Evolutionary conservation across 2,113 vertebrate species (phyloP), one percentile per base, ranked within the genome.

Genomic region (Tenebrosternarchus preto): DNA sequence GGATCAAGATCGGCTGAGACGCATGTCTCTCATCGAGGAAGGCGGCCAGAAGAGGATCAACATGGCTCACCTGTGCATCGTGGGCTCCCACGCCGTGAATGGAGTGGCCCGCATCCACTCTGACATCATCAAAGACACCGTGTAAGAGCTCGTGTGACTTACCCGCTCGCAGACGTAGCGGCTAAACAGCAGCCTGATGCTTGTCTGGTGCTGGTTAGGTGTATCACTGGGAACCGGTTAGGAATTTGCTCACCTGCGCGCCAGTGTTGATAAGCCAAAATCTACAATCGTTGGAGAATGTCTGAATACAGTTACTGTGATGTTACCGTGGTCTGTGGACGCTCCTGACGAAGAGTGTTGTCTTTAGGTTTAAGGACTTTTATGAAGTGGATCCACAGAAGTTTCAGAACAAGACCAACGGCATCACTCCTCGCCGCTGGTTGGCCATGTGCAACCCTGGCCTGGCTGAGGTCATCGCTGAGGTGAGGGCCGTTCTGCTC

Each of bases 351-450:
- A 6, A 25, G 3, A 43, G 22, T 56, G 4, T 43, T 76, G 12
- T 85, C 3, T 73, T 5, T 90, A 97, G 96, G 33, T 97, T 97
- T 86, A 97, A 95, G 88, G 96, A 97, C 89, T 97, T 97, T 91
- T 97, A 95, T 9, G 95, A 97, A 78, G 88, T 96, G 86, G 96
- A 97, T 83, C 96, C 96, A 6, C 75, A 94, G 19, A 97, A 97
- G 83, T 97, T 97, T 88, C 96, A 97, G 87, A 97, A 97, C 87
- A 97, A 97, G 88, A 97, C 96, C 77, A 97, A 97, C 0, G 96
- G 96, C 67, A 97, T 97, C 86, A 97, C 96, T n/a, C 96, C 96
- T 1, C 94, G 96, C 20, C 96, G 96, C 76, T 97, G 96, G 96
- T 88, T 97, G 82, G 94, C 96, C 12, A 92, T 97, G 89, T 97